Evolutionary conservation across 2,797 vertebrate species (phyloP), one percentile per base, ranked within the genome.

Genomic region (Crocidura indochinensis): DNA sequence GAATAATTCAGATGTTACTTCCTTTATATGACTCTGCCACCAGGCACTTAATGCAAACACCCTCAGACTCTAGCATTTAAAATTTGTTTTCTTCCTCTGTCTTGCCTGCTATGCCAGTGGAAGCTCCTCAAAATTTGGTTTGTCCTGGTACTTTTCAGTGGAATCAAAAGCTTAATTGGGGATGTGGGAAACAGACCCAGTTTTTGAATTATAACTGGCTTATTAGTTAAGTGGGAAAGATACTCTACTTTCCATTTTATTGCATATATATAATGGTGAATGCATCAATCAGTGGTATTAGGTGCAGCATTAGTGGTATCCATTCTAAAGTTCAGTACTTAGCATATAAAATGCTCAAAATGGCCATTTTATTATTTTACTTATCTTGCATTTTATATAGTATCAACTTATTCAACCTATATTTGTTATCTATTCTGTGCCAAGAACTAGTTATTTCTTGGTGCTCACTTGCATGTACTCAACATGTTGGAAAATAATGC

Each of bases 401-500:
- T 38, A 46, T 49, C 29, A 31, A 69, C 49, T 38, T 49, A 17
- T 49, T 73, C 62, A 73, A 27, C 14, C 29, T 67, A 3, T 60
- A 79, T 51, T 71, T 46, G 29, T 71, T 9, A 47, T 6, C 27
- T 82, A 60, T 19, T 29, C 20, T 38, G 29, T 53, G 62, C 17
- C n/a, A 20, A 77, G 27, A 27, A 81, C 31, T 76, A 14, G 47
- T 19, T 56, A 76, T 76, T 88, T 84, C 47, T 74, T 65, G 74
- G 24, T 44, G 69, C 14, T 80, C 29, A 14, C 17, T 73, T 17
- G 67, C 27, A 29, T 51, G 73, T 44, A 83, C 76, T 82, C 49
- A 49, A 65, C 51, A 75, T 31, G 69, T n/a, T 84, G 69, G 20
- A 84, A 84, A 87, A 91, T 75, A 74, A 79, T 24, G 6, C 9